phyloP scores from a whole-genome alignment of 2,113 vertebrate genomes.

The Tenebrosternarchus preto region DNA sequence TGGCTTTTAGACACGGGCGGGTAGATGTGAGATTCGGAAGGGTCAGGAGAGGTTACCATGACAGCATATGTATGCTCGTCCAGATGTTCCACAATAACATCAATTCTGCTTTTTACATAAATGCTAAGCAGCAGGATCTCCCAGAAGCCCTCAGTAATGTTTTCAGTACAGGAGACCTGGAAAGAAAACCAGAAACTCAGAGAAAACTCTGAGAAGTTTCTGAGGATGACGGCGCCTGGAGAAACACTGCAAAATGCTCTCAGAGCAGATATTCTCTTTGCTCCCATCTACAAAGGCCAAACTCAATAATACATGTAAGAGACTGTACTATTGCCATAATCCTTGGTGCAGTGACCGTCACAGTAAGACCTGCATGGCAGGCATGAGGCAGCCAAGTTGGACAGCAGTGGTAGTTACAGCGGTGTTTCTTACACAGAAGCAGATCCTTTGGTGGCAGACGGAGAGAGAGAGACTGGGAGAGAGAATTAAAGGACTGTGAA shows the following conservation, averaged over 20 bases:
- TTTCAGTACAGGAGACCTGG: slow-evolving; percentile 1
- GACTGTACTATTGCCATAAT: not conserved
- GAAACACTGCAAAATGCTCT: not conserved
- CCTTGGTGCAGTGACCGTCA: not conserved
- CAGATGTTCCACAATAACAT: not conserved
- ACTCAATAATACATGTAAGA: slow-evolving; percentile 39
- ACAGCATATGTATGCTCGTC: not conserved
- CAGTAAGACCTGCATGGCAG: not conserved
- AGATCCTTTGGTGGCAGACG: not conserved
- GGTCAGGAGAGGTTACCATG: not conserved
- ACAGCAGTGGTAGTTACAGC: not conserved
- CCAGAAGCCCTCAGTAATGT: not conserved
- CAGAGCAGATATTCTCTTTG: slow-evolving; percentile 20
- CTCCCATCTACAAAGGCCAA: not conserved
- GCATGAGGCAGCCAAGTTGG: not conserved
- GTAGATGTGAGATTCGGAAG: not conserved
- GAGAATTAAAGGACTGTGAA: not conserved
- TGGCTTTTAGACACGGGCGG: not conserved
- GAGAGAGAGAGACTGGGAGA: not conserved
- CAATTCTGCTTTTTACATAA: not conserved
- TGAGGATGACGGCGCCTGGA: not conserved
- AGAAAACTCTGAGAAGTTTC: not conserved
- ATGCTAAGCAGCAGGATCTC: not conserved
- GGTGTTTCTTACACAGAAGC: not conserved
- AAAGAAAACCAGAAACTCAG: not conserved